Evolutionary conservation across 2,113 vertebrate species (phyloP).

Genomic region (Cyanoramphus novaezelandiae): DNA sequence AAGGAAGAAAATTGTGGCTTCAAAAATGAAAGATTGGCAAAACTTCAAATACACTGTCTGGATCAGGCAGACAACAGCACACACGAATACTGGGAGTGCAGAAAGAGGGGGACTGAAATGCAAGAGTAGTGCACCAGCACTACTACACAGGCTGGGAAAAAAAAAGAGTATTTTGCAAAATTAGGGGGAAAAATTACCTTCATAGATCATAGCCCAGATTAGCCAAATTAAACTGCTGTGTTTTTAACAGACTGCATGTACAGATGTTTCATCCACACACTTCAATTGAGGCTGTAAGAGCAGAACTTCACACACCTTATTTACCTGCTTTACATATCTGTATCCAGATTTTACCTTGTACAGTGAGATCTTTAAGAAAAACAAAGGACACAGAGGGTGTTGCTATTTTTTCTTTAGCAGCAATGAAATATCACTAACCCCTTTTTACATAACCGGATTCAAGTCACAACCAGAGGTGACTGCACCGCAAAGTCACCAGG

Average conservation of each 20-base stretch:
- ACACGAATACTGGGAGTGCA: slow-evolving; percentile 13
- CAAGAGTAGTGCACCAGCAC: slow-evolving; percentile 31
- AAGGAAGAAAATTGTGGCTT: slow-evolving; percentile 63
- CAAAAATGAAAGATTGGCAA: slow-evolving; percentile 59
- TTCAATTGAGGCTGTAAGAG: slow-evolving; percentile 85
- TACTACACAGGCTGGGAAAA: not conserved
- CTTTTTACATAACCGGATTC: slow-evolving; percentile 86
- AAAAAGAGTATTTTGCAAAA: slow-evolving; percentile 34
- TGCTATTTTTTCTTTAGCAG: slow-evolving; percentile 82
- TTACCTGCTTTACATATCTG: slow-evolving; percentile 87
- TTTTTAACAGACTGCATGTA: slow-evolving; percentile 92
- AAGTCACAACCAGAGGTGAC: slow-evolving; percentile 89
- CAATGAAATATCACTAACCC: slow-evolving; percentile 85
- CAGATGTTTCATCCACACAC: slow-evolving; percentile 88
- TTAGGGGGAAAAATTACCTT: slow-evolving; percentile 36
- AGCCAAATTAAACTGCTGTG: slow-evolving; percentile 64
- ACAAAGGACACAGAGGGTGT: slow-evolving; percentile 81
- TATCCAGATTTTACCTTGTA: slow-evolving; percentile 82
- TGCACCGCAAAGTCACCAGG: slow-evolving; percentile 84
- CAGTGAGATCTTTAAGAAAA: slow-evolving; percentile 85
- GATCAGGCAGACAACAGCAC: slow-evolving; percentile 62
- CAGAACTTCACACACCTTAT: slow-evolving; percentile 85
- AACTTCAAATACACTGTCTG: slow-evolving; percentile 67
- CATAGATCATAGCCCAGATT: slow-evolving; percentile 58
- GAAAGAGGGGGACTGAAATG: slow-evolving; percentile 25